Evolutionary conservation across 2,888 invertebrate genomes (phyloP).

Genomic region (Chymomyza amoena): DNA sequence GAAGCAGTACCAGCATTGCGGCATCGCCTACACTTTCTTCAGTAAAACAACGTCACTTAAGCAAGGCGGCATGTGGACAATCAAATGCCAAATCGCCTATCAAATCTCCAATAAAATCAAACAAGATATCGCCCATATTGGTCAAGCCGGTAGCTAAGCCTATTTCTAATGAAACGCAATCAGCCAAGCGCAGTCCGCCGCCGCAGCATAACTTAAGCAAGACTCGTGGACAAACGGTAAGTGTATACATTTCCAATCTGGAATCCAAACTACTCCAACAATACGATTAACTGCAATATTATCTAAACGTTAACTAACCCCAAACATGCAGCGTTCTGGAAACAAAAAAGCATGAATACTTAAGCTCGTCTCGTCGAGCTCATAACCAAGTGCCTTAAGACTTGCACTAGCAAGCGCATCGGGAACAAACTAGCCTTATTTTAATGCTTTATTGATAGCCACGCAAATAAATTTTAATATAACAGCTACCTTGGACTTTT

Average conservation of each 20-base stretch:
- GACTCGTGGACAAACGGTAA: neutral
- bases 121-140: no score
- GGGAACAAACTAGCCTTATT: neutral
- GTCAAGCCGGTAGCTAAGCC: no score
- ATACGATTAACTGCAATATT: neutral
- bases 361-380: neutral
- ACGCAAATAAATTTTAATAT: neutral
- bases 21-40: no score
- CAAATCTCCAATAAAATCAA: neutral
- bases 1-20: no score
- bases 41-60: no score
- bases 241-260: no score
- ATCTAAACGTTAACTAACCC: neutral
- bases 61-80: no score
- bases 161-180: neutral
- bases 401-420: neutral
- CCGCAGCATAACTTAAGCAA: no score
- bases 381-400: conserved; percentile 48
- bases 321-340: neutral
- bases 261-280: neutral
- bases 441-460: neutral
- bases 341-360: neutral
- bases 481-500: neutral
- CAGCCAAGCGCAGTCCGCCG: neutral
- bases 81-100: neutral